Percentiles rank a stretch among this genome's conserved stretches.
Evolutionary conservation across 2,113 vertebrate genomes (phyloP).

Genomic region (Crotalus horridus): DNA sequence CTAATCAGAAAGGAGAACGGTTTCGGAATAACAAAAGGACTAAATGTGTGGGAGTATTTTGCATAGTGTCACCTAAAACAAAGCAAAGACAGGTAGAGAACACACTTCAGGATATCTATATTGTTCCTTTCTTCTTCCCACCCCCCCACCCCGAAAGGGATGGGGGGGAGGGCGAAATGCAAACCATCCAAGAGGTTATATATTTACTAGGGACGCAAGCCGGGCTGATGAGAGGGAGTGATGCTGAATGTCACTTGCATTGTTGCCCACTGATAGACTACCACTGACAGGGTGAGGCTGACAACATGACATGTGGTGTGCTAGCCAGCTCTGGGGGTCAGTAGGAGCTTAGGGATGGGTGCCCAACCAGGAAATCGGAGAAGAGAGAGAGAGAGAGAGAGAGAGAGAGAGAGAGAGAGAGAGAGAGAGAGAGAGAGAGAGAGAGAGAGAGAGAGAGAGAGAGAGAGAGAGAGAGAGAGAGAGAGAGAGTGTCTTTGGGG

Average conservation of each 20-base stretch:
- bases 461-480: not conserved
- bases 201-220: not conserved
- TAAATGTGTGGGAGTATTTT: not conserved
- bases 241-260: constrained; percentile 1
- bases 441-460: not conserved
- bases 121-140: not conserved
- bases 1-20: rapidly evolving
- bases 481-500: not conserved
- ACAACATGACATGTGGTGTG: constrained; percentile 10
- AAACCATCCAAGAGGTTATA: not conserved
- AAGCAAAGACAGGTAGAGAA: not conserved
- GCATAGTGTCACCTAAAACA: not conserved
- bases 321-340: constrained; percentile 15
- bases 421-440: constrained; percentile 4
- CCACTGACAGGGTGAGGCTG: constrained; percentile 22
- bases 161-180: not conserved
- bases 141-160: not conserved
- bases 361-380: constrained; percentile 32
- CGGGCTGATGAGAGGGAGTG: constrained; percentile 11
- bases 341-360: constrained; percentile 21
- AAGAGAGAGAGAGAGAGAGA: constrained; percentile 2
- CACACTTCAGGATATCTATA: rapidly evolving
- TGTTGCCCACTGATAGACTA: constrained; percentile 24
- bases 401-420: not conserved
- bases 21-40: rapidly evolving